phyloP scores from a whole-genome alignment of 2,797 vertebrate species.

The Spheniscus humboldti region DNA sequence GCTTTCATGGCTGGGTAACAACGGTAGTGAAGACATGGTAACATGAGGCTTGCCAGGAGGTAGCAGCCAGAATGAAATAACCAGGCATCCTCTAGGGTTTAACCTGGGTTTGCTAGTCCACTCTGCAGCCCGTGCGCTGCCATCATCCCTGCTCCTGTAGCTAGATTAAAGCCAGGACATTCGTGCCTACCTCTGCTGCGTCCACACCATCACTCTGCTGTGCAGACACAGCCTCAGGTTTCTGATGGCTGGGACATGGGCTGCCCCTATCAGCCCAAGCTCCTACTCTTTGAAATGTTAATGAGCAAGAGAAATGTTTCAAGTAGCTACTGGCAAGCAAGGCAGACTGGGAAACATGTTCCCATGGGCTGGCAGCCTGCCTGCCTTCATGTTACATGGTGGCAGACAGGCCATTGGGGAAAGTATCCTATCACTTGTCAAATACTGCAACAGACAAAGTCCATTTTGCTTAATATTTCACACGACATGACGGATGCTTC shows the following conservation, averaged over 20 bases:
- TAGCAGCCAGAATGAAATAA: neutral
- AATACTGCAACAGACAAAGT: neutral
- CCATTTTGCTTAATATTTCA: slow-evolving; percentile 9
- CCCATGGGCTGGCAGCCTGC: slow-evolving; percentile 16
- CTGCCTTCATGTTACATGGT: neutral
- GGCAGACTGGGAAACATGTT: neutral
- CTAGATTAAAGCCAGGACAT: neutral
- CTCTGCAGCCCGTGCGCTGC: neutral
- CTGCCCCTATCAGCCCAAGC: neutral
- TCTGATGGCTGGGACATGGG: neutral
- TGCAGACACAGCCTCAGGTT: neutral
- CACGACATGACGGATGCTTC: neutral
- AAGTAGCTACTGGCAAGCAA: neutral
- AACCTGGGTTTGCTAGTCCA: neutral
- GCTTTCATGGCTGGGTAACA: neutral
- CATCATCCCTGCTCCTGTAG: neutral
- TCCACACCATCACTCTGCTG: no score
- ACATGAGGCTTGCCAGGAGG: neutral
- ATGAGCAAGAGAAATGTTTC: neutral
- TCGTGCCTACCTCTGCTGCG: neutral
- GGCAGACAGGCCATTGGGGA: slow-evolving; percentile 9
- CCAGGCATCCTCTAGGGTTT: neutral
- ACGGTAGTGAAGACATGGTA: accelerated
- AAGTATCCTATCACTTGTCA: slow-evolving; percentile 24
- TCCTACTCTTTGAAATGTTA: neutral